Base-by-base conservation (phyloP, 2,113 vertebrate genomes). In the Lophura nycthemera region DNA sequence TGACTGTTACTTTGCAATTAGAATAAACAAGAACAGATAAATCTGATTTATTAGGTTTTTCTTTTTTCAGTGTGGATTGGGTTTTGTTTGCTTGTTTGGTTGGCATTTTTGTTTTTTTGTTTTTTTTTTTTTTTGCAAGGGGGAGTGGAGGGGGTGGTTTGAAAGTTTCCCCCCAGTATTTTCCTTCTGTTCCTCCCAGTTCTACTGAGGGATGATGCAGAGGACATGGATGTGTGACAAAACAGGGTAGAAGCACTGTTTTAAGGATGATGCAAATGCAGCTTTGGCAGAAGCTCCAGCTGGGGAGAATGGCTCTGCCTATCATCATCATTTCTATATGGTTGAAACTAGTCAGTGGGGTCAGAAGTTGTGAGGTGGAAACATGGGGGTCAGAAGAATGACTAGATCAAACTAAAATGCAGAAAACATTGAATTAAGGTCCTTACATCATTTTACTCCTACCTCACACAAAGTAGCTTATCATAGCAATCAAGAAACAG, bases 281-380 rank as follows among this genome's bases (percentile, higher is more conserved):
- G 52, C 2, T 64, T 52, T 63, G 0, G 1, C 32, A 59, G 36
- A 64, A 78, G 60, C 13, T 83, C 40, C 0, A 0, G 13, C 42
- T 86, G 27, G 5, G 50, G 47, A 77, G 18, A 21, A 36, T 25
- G n/a, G 36, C 27, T 60, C 72, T 50, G 60, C 42, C 43, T 65
- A 47, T 70, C 11, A 38, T 18, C 50, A 38, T 25, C 27, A 22
- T 64, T 40, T 40, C 25, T 29, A 13, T 40, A 11, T 4, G 6
- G 15, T 13, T 76, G 59, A 72, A 77, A 66, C 17, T 42, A 10
- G 30, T 8, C 45, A 77, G 8, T 34, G 32, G 29, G 30, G 47
- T 73, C 36, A 67, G 42, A 69, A 83, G 47, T 48, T 76, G 20
- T 54, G 8, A 64, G 10, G 32, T 2, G 7, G 54, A 38, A 77